Conservation (phyloP, 2,888 invertebrate genomes). For the Pandemis corylana region DNA sequence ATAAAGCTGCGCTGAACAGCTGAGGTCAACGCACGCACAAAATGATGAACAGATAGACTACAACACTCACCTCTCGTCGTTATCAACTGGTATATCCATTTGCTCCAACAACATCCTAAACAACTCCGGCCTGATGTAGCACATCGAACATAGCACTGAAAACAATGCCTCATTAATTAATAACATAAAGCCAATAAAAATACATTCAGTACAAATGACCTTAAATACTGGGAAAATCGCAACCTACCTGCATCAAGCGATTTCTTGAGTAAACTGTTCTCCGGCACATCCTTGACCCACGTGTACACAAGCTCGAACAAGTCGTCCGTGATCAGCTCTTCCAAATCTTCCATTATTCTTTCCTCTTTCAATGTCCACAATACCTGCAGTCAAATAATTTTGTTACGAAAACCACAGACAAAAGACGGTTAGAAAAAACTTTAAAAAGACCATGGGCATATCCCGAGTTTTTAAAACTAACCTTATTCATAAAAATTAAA, state of each 20-base stretch:
- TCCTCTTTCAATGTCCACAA: slow-evolving; percentile 87
- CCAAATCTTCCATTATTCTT: slow-evolving; percentile 86
- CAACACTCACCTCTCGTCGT: slow-evolving; percentile 68
- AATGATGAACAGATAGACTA: neutral
- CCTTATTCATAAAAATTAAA: no score
- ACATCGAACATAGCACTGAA: slow-evolving; percentile 91
- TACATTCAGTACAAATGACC: no score
- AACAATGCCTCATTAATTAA: slow-evolving; percentile 73
- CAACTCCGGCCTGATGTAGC: slow-evolving; percentile 91
- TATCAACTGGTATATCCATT: slow-evolving; percentile 86
- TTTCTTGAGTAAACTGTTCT: slow-evolving; percentile 90
- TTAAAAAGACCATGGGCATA: no score
- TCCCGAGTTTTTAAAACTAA: no score
- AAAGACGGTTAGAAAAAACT: neutral
- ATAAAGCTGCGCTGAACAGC: no score
- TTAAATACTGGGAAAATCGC: neutral
- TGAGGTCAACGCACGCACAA: no score
- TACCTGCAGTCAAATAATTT: slow-evolving; percentile 58
- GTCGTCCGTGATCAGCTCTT: slow-evolving; percentile 88
- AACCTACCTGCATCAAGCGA: slow-evolving; percentile 89
- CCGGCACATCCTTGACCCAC: slow-evolving; percentile 90
- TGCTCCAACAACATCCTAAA: slow-evolving; percentile 90
- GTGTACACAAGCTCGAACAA: slow-evolving; percentile 91
- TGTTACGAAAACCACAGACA: neutral
- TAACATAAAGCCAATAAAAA: neutral